A percentile compares a stretch with the other conserved stretches of the same genome.
phyloP scores from a whole-genome alignment of 2,797 vertebrate genomes.

The Siniperca undulata region DNA sequence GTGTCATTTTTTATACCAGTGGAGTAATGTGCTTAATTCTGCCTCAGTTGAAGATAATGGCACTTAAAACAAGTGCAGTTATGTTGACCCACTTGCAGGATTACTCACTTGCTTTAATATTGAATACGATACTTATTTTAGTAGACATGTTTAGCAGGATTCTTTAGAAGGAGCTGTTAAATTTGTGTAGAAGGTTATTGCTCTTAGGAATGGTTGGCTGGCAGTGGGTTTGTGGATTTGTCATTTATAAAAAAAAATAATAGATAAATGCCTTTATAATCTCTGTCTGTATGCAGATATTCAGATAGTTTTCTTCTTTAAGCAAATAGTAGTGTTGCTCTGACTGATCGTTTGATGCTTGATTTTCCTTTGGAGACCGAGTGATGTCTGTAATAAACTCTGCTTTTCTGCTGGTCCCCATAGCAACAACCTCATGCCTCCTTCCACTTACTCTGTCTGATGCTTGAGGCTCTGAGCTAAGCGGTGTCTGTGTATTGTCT shows the following conservation, averaged over 20 bases:
- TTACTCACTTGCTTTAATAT: slow-evolving; percentile 19
- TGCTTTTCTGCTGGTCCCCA: slow-evolving; percentile 79
- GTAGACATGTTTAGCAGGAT: background rate
- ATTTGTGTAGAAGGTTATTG: slow-evolving; percentile 1
- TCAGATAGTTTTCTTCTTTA: slow-evolving; percentile 16
- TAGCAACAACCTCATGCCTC: slow-evolving; percentile 77
- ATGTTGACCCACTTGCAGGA: slow-evolving; percentile 31
- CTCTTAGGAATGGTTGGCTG: background rate
- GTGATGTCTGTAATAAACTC: slow-evolving; percentile 73
- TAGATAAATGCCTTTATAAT: background rate
- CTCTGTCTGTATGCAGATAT: slow-evolving; percentile 5
- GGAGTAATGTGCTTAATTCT: slow-evolving; percentile 14
- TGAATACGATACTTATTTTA: slow-evolving; percentile 22
- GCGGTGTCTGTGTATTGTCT: slow-evolving; percentile 26
- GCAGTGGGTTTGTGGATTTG: background rate
- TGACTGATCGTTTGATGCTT: slow-evolving; percentile 55
- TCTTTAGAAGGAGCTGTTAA: slow-evolving; percentile 11
- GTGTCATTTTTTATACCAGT: slow-evolving; percentile 14
- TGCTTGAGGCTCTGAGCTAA: slow-evolving; percentile 56
- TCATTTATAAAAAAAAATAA: background rate
- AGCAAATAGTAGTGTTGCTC: slow-evolving; percentile 12
- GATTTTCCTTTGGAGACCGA: slow-evolving; percentile 67
- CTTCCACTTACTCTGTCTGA: slow-evolving; percentile 57
- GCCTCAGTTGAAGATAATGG: slow-evolving; percentile 25
- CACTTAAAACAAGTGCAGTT: slow-evolving; percentile 26